These are phyloP conservation scores for Bolinopsis microptera DNA, from an alignment of 37 sponge, comb jelly and placozoan genomes.

Conservation along the genomic window DNA sequence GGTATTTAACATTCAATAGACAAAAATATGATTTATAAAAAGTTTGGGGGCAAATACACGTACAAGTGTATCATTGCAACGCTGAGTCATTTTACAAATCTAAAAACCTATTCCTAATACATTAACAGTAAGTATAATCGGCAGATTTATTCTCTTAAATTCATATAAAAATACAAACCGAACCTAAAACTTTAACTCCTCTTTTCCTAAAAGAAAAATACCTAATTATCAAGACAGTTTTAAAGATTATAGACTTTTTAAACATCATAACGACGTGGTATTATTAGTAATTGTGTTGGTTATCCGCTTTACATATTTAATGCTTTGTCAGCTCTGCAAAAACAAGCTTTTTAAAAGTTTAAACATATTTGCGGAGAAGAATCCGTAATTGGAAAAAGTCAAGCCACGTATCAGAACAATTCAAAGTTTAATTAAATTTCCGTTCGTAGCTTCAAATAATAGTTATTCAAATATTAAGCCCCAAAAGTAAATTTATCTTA, in stretches of 20 bases:
- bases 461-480: neutral
- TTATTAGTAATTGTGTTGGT: too few relatives aligned
- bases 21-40: neutral
- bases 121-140: neutral
- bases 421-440: too few relatives aligned
- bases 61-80: neutral
- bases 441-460: neutral
- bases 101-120: neutral
- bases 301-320: too few relatives aligned
- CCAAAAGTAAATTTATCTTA: neutral
- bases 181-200: neutral
- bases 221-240: too few relatives aligned
- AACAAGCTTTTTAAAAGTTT: too few relatives aligned
- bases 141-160: neutral
- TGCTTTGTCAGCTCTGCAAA: too few relatives aligned
- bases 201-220: neutral
- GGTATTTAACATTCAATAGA: neutral
- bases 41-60: neutral
- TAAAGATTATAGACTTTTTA: neutral
- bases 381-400: too few relatives aligned
- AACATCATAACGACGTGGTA: too few relatives aligned
- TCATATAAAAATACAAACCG: constrained; percentile 31
- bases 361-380: too few relatives aligned
- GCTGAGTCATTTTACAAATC: neutral
- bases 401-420: too few relatives aligned